phyloP scores from a whole-genome alignment of 2,113 vertebrate genomes.

The Empidonax traillii region DNA sequence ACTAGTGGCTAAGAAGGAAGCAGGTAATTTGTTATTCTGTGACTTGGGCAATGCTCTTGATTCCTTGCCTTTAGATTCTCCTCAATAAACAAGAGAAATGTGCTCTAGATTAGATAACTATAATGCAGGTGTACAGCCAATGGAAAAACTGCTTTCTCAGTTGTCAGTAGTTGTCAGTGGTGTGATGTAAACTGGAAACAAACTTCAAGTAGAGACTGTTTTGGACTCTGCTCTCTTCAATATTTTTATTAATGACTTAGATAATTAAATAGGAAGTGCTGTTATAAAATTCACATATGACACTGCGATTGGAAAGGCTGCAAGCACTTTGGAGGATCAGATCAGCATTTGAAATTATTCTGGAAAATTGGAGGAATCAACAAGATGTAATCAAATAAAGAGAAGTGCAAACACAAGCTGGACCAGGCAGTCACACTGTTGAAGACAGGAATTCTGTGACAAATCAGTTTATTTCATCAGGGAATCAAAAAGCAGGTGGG shows the following conservation, averaged over 20 bases:
- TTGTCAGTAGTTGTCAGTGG: background rate
- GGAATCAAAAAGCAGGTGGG: background rate
- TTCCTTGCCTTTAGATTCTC: background rate
- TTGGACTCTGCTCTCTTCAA: background rate
- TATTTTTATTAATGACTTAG: constrained; percentile 16
- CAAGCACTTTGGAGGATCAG: background rate
- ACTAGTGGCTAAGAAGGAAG: background rate
- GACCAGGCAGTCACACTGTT: background rate
- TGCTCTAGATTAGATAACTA: background rate
- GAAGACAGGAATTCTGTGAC: background rate
- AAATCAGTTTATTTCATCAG: background rate
- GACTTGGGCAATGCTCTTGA: background rate
- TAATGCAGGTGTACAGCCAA: background rate
- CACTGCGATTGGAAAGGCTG: constrained; percentile 3
- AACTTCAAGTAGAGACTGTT: background rate
- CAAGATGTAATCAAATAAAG: background rate
- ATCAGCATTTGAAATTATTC: constrained; percentile 8
- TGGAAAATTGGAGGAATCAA: background rate
- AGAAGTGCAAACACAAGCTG: background rate
- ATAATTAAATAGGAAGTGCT: background rate
- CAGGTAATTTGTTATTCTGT: background rate
- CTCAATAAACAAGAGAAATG: background rate
- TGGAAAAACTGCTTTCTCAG: background rate
- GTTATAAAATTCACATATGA: constrained; percentile 12
- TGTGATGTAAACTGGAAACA: background rate